Percentiles rank a stretch among this genome's conserved stretches.
These are phyloP conservation scores for Epirrhoe tristata DNA, from an alignment of 2,888 invertebrate species.

Conservation along the genomic window DNA sequence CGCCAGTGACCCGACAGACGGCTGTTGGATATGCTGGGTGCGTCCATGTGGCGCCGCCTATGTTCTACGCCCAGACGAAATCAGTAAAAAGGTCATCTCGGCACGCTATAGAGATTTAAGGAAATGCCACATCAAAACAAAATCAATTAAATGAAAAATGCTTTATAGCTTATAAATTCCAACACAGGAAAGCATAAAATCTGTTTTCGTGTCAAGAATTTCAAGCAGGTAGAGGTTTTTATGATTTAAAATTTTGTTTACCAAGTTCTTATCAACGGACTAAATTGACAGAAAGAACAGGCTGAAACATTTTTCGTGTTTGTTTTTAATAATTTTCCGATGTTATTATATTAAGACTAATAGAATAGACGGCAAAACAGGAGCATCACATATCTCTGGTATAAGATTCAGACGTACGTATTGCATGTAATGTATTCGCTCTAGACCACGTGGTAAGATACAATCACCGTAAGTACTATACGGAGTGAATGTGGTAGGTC, in stretches of 20 bases:
- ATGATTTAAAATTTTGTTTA: constrained; percentile 24
- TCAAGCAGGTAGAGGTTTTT: constrained; percentile 32
- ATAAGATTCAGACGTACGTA: neutral
- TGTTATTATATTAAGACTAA: neutral
- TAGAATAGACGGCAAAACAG: neutral
- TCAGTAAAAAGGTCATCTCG: constrained; percentile 35
- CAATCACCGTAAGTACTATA: constrained; percentile 27
- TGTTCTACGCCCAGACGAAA: constrained; percentile 23
- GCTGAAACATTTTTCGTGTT: constrained; percentile 3
- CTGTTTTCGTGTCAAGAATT: constrained; percentile 31
- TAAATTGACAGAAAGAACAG: constrained; percentile 17
- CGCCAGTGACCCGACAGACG: constrained; percentile 24
- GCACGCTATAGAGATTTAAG: constrained; percentile 31
- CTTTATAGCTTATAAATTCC: constrained; percentile 27
- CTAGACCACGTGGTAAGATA: constrained; percentile 21
- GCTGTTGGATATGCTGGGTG: constrained; percentile 9
- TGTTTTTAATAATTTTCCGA: constrained; percentile 11
- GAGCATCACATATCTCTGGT: neutral
- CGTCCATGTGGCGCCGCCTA: constrained; percentile 20
- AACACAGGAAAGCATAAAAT: constrained; percentile 33
- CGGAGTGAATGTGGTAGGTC: constrained; percentile 58
- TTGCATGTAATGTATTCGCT: neutral
- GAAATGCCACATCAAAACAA: constrained; percentile 27
- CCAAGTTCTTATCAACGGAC: constrained; percentile 19
- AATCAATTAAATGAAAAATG: constrained; percentile 28